These are phyloP conservation scores for Xanthia icteritia DNA, from an alignment of 2,888 invertebrate species.

Conservation along the genomic window DNA sequence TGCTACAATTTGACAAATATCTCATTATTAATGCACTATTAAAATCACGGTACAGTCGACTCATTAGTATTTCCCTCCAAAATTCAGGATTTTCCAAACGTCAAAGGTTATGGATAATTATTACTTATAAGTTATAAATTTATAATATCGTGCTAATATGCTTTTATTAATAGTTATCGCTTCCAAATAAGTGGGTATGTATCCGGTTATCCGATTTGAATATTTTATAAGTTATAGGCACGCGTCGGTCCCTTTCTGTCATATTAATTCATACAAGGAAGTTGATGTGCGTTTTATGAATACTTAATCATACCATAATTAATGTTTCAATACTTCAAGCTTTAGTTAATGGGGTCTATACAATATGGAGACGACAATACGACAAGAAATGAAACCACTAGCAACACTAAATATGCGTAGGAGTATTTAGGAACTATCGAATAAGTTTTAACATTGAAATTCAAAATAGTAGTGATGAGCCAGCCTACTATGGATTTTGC, in stretches of 20 bases:
- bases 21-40: not conserved
- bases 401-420: no score
- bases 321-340: not conserved
- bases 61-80: conserved; percentile 39
- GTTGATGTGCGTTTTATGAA: not conserved
- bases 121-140: not conserved
- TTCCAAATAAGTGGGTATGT: not conserved
- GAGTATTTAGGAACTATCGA: no score
- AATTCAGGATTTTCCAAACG: not conserved
- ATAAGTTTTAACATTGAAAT: no score
- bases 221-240: not conserved
- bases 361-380: no score
- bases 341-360: not conserved
- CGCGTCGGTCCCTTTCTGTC: not conserved
- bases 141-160: not conserved
- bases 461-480: no score
- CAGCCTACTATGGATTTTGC: no score
- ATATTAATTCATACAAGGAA: not conserved
- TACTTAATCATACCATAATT: not conserved
- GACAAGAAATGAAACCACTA: no score
- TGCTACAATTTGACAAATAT: not conserved
- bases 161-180: not conserved
- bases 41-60: not conserved
- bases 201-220: conserved; percentile 14
- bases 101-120: not conserved